A percentile compares a stretch with the other conserved stretches of the same genome.
Conservation (phyloP, 2,888 invertebrate species). For the Drosophila robusta region DNA sequence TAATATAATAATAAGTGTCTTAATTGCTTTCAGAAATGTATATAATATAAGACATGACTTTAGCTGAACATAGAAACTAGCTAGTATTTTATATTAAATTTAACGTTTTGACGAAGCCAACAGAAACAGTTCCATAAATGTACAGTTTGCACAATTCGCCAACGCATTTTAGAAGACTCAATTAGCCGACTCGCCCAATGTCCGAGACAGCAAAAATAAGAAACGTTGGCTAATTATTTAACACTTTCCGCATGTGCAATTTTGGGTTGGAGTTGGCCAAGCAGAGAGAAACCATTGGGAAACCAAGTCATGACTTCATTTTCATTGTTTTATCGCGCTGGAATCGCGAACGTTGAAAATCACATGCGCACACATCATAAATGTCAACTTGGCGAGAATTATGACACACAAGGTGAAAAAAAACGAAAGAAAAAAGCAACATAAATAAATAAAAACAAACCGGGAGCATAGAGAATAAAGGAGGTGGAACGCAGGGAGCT, state of each 20-base stretch:
- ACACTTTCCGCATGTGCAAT: slow-evolving; percentile 58
- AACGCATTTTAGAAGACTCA: background rate
- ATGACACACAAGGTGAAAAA: slow-evolving; percentile 61
- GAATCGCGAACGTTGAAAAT: slow-evolving; percentile 65
- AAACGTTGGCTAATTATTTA: slow-evolving; percentile 47
- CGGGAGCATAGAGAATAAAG: background rate
- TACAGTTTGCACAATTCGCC: too few species aligned
- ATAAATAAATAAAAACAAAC: background rate
- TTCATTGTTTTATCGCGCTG: slow-evolving; percentile 67
- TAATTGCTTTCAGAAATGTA: too few species aligned
- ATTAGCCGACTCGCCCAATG: background rate
- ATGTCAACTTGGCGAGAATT: slow-evolving; percentile 81
- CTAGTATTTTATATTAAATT: too few species aligned
- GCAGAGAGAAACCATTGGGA: slow-evolving; percentile 21
- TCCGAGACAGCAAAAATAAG: slow-evolving; percentile 1
- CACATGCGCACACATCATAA: slow-evolving; percentile 80
- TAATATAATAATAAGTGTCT: too few species aligned
- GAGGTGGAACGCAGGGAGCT: slow-evolving; percentile 12
- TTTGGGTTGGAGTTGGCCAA: slow-evolving; percentile 30
- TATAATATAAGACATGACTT: too few species aligned
- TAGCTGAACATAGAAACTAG: too few species aligned
- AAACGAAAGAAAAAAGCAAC: background rate
- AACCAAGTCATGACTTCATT: slow-evolving; percentile 64
- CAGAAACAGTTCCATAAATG: background rate
- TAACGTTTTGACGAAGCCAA: background rate